Conservation (phyloP, 2,888 invertebrate species). For the Adineta ricciae region DNA sequence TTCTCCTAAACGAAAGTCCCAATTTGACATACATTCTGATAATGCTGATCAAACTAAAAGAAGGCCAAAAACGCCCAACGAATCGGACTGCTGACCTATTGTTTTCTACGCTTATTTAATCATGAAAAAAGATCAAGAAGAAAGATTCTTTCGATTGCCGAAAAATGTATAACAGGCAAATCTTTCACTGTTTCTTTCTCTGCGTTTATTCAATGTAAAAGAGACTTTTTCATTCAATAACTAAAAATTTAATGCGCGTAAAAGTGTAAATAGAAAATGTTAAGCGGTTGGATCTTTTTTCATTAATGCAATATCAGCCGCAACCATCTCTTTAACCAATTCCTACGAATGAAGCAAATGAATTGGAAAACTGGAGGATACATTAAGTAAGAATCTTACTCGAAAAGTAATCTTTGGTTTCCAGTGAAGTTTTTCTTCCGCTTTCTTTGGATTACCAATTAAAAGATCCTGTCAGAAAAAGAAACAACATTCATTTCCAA, state of each 20-base stretch:
- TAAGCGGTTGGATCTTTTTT: conserved; percentile 75
- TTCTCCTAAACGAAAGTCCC: not conserved
- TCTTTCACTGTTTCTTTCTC: too few relatives aligned
- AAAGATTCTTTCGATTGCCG: too few relatives aligned
- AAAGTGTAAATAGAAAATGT: not conserved
- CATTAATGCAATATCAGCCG: conserved; percentile 79
- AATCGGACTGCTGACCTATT: too few relatives aligned
- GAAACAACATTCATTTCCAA: not conserved
- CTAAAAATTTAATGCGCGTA: too few relatives aligned
- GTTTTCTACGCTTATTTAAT: too few relatives aligned
- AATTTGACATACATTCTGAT: not conserved
- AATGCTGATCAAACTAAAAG: not conserved
- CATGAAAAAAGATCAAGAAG: too few relatives aligned
- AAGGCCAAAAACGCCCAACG: not conserved
- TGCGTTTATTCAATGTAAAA: not conserved
- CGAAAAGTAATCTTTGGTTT: conserved; percentile 66
- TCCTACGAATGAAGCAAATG: conserved; percentile 53
- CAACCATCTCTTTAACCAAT: conserved; percentile 87
- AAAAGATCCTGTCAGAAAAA: conserved; percentile 60
- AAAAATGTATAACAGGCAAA: too few relatives aligned
- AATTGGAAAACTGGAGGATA: not conserved
- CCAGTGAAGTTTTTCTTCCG: conserved; percentile 76
- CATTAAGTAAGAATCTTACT: conserved; percentile 40
- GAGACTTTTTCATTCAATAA: not conserved
- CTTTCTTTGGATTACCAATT: conserved; percentile 84